Base-by-base conservation (phyloP, 2,113 vertebrate genomes). In the Podocnemis expansa region DNA sequence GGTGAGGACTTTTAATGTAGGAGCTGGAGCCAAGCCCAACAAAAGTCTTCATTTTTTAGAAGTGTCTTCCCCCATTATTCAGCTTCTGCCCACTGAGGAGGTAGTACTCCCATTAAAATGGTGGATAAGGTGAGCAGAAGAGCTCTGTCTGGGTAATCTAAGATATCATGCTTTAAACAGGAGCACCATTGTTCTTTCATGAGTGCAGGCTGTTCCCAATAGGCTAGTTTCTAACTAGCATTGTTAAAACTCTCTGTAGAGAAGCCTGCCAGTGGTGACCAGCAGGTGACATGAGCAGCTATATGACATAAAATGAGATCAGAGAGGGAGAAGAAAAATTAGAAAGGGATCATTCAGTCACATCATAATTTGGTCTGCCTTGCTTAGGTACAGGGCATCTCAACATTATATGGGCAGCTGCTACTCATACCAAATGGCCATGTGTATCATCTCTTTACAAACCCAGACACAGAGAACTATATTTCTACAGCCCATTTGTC, bases 311-410 rank as follows among this genome's bases (percentile, higher is more conserved):
- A 91, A 95, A 90, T 38, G 43, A 85, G 34, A 84, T 85, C 34
- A 78, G 73, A 3, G 88, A 80, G 43, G 0, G 2, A 79, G 90
- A 84, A 85, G 75, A 90, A 89, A 51, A 73, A 91, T 8, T 19
- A 70, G 85, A 76, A 41, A 93, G 41, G 52, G 52, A 82, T 52
- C 51, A 52, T 52, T 91, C 38, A 76, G 56, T 63, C 78, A 67
- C 47, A 88, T 90, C 76, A 73, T 84, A 56, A 90, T 91, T 92
- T 94, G 91, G 58, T 80, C 58, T 86, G 83, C 41, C 38, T 89
- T 80, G 38, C 94, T 85, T 86, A 94, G 87, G 93, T 51, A 90
- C 84, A 91, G 75, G 7, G 85, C 89, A 49, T 88, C 93, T 78
- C 87, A 75, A 3, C 54, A 78, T 52, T 0, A 0, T 56, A 43